Evolutionary conservation across 2,113 vertebrate genomes (phyloP).

Genomic region (Leptodactylus fuscus): DNA sequence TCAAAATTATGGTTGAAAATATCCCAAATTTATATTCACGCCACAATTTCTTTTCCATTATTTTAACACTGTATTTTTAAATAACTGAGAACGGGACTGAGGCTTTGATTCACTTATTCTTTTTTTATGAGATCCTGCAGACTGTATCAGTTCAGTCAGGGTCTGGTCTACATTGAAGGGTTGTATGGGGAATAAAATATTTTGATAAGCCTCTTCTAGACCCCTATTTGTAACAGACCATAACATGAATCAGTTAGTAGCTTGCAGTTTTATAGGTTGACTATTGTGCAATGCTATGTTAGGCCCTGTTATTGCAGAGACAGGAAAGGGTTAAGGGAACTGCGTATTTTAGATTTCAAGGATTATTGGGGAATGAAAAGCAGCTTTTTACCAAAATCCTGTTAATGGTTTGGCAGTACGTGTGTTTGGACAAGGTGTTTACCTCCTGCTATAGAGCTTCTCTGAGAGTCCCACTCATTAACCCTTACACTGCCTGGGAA

Average conservation of each 20-base stretch:
- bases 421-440: constrained; percentile 53
- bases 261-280: background rate
- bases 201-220: background rate
- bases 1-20: too few species aligned
- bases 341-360: constrained; percentile 43
- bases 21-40: too few species aligned
- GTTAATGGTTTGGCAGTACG: constrained; percentile 54
- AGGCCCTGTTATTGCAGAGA: constrained; percentile 4
- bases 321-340: constrained; percentile 30
- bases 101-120: too few species aligned
- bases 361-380: constrained; percentile 57
- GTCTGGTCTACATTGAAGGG: background rate
- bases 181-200: background rate
- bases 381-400: constrained; percentile 55
- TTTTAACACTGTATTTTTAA: background rate
- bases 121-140: background rate
- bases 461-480: constrained; percentile 23
- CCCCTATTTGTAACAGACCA: background rate
- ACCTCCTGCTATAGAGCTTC: constrained; percentile 36
- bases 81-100: too few species aligned
- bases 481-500: background rate
- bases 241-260: background rate
- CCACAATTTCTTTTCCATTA: too few species aligned
- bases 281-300: background rate
- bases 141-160: background rate